These are phyloP conservation scores for Columba livia DNA, from an alignment of 2,113 vertebrate genomes.

Conservation along the genomic window DNA sequence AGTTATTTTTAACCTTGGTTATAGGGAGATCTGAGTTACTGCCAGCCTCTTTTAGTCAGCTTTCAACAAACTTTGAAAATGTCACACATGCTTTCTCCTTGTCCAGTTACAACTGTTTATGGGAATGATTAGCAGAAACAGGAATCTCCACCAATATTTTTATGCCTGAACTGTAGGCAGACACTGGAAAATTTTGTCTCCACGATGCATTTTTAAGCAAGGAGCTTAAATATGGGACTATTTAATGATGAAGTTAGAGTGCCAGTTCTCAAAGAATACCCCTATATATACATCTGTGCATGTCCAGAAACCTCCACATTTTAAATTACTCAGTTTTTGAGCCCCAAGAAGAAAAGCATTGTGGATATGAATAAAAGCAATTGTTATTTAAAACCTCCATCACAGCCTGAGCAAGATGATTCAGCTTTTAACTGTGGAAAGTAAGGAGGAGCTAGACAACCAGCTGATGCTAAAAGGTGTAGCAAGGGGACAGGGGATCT, in stretches of 20 bases:
- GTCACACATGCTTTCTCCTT: not conserved
- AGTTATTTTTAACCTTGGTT: not conserved
- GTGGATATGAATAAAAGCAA: not conserved
- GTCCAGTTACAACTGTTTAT: not conserved
- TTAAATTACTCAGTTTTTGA: not conserved
- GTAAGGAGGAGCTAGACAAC: not conserved
- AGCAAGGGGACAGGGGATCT: not conserved
- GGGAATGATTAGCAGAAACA: not conserved
- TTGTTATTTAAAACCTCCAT: not conserved
- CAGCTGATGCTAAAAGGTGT: not conserved
- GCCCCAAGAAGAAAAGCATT: not conserved
- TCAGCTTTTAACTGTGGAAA: not conserved
- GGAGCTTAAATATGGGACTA: not conserved
- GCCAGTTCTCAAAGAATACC: not conserved
- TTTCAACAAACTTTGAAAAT: not conserved
- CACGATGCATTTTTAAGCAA: not conserved
- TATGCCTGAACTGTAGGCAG: not conserved
- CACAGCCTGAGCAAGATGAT: not conserved
- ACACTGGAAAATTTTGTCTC: not conserved
- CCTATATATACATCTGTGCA: not conserved
- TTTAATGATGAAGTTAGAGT: not conserved
- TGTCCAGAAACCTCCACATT: not conserved
- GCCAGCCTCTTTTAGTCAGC: not conserved
- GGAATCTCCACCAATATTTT: not conserved
- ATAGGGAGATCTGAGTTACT: not conserved